phyloP scores from a whole-genome alignment of 2,113 vertebrate genomes.

The Oryctolagus cuniculus region mOryCun1.1 NC_091445.1:19892001-19892500 shows the following conservation, averaged over 20 bases:
- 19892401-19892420: background rate
- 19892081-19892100: conserved; percentile 23
- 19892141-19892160: conserved; percentile 31
- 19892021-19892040: background rate
- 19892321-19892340: conserved; percentile 13
- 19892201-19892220: conserved; percentile 8
- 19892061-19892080: background rate
- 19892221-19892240: conserved; percentile 39
- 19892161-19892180: background rate
- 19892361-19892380: background rate
- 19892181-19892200: conserved; percentile 58
- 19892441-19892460: background rate
- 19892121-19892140: conserved; percentile 7
- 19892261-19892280: conserved; percentile 38
- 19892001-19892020: background rate
- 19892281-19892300: conserved; percentile 36
- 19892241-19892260: conserved; percentile 50
- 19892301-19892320: conserved; percentile 5
- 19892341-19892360: conserved; percentile 27
- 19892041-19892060: conserved; percentile 12
- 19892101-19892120: conserved; percentile 17
- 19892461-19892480: conserved; percentile 39
- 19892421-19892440: conserved; percentile 16
- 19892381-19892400: conserved; percentile 13
- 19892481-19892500: background rate